These are phyloP conservation scores for Poecilia velifera DNA, from an alignment of 2,797 vertebrate species.

Conservation along the genomic window DNA sequence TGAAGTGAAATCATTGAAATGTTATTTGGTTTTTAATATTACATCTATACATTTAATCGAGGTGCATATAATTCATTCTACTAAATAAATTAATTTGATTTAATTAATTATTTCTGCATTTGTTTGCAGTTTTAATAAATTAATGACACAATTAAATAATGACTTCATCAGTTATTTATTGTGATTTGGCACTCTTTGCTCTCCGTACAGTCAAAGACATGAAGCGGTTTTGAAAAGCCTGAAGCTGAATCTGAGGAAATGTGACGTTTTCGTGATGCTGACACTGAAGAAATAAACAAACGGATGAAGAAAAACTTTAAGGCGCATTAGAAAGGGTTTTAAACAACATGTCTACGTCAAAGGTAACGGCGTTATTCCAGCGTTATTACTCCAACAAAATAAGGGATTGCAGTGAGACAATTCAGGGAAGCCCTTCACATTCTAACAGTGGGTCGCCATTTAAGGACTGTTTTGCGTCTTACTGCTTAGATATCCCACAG, in stretches of 20 bases:
- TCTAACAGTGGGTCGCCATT: neutral
- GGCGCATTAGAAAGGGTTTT: neutral
- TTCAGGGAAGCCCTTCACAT: neutral
- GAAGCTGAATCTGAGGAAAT: neutral
- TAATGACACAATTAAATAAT: too few relatives aligned
- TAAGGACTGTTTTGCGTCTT: neutral
- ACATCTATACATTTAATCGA: too few relatives aligned
- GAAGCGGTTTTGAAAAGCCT: neutral
- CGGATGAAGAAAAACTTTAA: neutral
- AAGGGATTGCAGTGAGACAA: neutral
- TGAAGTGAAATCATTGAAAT: too few relatives aligned
- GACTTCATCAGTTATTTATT: too few relatives aligned
- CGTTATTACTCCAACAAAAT: neutral
- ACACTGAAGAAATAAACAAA: neutral
- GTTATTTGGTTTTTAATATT: too few relatives aligned
- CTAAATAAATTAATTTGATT: too few relatives aligned
- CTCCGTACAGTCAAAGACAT: neutral
- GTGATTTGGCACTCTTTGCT: too few relatives aligned
- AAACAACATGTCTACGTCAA: neutral
- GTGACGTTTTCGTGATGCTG: neutral
- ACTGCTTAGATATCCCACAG: neutral
- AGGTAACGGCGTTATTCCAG: neutral
- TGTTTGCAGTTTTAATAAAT: too few relatives aligned
- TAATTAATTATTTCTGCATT: too few relatives aligned
- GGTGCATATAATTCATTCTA: too few relatives aligned